These are phyloP conservation scores for Chaetodon auriga DNA, from an alignment of 2,113 vertebrate species.

Conservation along the genomic window DNA sequence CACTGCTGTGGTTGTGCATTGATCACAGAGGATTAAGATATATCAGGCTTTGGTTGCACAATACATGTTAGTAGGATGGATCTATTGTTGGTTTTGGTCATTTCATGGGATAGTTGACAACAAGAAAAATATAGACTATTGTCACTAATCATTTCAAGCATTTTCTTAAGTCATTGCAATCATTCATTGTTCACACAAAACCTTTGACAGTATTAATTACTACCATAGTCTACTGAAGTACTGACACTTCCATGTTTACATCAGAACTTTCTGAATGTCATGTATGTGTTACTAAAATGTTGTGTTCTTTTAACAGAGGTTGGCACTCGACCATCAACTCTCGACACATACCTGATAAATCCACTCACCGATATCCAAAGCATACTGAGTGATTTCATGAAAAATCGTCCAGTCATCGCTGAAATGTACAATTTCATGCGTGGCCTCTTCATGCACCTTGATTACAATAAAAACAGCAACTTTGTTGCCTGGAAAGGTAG, in stretches of 20 bases:
- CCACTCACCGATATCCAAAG: slow-evolving; percentile 71
- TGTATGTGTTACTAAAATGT: background rate
- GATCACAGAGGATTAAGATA: too few relatives aligned
- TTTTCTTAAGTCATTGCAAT: background rate
- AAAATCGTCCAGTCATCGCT: slow-evolving; percentile 84
- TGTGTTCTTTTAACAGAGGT: slow-evolving; percentile 38
- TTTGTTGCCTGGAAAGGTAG: slow-evolving; percentile 41
- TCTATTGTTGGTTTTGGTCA: background rate
- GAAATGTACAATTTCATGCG: slow-evolving; percentile 87
- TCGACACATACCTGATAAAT: slow-evolving; percentile 62
- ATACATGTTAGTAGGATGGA: background rate
- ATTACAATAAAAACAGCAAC: slow-evolving; percentile 23
- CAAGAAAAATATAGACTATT: background rate
- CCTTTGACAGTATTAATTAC: background rate
- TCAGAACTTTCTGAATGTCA: background rate
- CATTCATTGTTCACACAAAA: background rate
- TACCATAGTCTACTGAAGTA: background rate
- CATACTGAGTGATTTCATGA: slow-evolving; percentile 83
- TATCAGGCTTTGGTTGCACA: background rate
- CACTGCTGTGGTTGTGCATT: too few relatives aligned
- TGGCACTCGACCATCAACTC: slow-evolving; percentile 35
- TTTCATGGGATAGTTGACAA: background rate
- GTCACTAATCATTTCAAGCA: background rate
- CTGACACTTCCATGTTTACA: background rate
- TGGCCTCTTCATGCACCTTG: slow-evolving; percentile 28